Evolutionary conservation across 2,888 invertebrate genomes (phyloP), one percentile per base, ranked within the genome.

Genomic region (Axea sp.): DNA sequence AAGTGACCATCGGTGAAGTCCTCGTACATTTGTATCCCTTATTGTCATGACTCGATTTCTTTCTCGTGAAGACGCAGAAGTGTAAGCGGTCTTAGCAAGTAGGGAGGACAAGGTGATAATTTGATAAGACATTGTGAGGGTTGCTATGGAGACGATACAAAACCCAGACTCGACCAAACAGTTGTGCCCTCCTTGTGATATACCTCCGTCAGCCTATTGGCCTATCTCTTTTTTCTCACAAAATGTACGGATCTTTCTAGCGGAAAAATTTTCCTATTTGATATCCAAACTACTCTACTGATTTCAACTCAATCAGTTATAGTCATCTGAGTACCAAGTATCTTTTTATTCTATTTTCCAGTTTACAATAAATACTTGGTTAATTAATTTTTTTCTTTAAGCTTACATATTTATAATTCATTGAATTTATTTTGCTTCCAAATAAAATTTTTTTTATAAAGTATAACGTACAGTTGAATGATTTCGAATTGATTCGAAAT

Each of bases 61-160:
- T 59, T 19, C 41, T 35, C 74, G 47, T 41, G 60, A 74, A 73
- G 67, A 73, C 62, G 73, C 49, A 67, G 39, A 73, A 73, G 74
- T 72, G 41, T 45, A 26, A 78, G 68, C 47, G 55, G 28, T 26
- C 17, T 57, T 57, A 75, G 55, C 71, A 71, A 78, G 49, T 47
- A 75, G 76, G 77, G 78, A 77, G 83, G 84, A 84, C 83, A 83
- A 87, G 87, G 87, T 87, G 87, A 87, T 87, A 87, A 87, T 87
- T 87, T 87, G 87, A 87, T 87, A 87, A 87, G 87, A 87, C 86
- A 85, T 86, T 76, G 82, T 82, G 64, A 83, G 86, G 81, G 87
- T 87, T 87, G 80, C 87, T 82, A 87, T 87, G 86, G 83, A 76
- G 77, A 87, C 87, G 82, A 82, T 84, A 84, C 84, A 82, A 83